Percentiles rank a stretch among this genome's conserved stretches.
These are phyloP conservation scores for Ophion costatus DNA, from an alignment of 2,888 invertebrate species.

Conservation along the genomic window DNA sequence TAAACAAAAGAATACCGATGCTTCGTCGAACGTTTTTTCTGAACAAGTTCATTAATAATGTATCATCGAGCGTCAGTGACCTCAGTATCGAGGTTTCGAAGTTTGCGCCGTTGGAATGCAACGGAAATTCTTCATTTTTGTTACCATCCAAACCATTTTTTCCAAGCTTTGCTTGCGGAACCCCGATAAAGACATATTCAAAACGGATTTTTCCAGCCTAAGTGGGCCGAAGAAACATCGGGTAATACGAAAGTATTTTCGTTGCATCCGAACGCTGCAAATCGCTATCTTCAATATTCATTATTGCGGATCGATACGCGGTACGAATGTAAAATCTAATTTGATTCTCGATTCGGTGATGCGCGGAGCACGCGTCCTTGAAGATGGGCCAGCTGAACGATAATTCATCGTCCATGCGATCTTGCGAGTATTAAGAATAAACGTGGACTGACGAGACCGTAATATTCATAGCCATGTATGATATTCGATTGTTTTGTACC, in stretches of 20 bases:
- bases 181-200: no score
- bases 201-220: no score
- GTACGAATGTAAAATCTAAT: background rate
- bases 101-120: no score
- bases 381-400: background rate
- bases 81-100: background rate
- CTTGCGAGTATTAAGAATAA: slow-evolving; percentile 40
- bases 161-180: no score
- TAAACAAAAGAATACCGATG: background rate
- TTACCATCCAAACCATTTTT: no score
- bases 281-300: slow-evolving; percentile 2
- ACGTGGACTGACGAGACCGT: slow-evolving; percentile 30
- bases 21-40: background rate
- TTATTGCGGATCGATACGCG: background rate
- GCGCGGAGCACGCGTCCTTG: background rate
- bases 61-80: background rate
- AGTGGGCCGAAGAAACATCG: no score
- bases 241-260: no score
- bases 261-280: background rate
- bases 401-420: slow-evolving; percentile 11
- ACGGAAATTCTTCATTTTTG: no score
- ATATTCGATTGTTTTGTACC: slow-evolving; percentile 57
- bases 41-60: background rate
- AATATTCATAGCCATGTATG: slow-evolving; percentile 45
- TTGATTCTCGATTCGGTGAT: background rate